A percentile compares a stretch with the other conserved stretches of the same genome.
phyloP scores from a whole-genome alignment of 2,113 vertebrate species.

The Neodon shergylaensis region DNA sequence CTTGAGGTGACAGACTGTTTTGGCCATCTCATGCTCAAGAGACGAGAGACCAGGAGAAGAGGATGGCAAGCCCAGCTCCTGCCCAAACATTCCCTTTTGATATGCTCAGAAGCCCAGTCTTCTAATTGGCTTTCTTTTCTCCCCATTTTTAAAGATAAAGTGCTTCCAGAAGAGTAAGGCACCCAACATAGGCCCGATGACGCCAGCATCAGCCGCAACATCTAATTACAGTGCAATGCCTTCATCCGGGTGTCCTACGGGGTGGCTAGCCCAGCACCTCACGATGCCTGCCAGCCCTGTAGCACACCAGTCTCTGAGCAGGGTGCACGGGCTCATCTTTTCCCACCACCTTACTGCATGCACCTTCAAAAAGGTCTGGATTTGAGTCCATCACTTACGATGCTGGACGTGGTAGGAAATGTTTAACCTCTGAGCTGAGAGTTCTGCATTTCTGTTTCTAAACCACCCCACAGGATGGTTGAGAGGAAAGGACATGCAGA shows the following conservation, averaged over 20 bases:
- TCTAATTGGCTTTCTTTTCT: not conserved
- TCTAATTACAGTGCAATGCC: rapidly evolving
- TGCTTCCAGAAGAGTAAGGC: not conserved
- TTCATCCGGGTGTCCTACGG: rapidly evolving
- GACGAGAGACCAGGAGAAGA: rapidly evolving
- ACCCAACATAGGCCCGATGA: not conserved
- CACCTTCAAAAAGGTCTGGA: not conserved
- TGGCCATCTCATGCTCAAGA: not conserved
- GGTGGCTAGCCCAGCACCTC: no score
- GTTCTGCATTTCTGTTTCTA: not conserved
- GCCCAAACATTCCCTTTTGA: rapidly evolving
- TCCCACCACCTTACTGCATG: not conserved
- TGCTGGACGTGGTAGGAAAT: not conserved
- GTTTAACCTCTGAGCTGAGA: not conserved
- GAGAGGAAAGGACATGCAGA: rapidly evolving
- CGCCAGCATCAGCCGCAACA: not conserved
- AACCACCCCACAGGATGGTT: not conserved
- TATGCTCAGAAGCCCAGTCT: not conserved
- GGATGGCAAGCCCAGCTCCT: not conserved
- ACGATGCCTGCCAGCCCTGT: not conserved
- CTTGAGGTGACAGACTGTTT: not conserved
- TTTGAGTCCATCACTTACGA: not conserved
- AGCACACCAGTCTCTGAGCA: rapidly evolving
- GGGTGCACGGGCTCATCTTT: rapidly evolving
- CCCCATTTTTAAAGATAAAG: not conserved